Evolutionary conservation across 1,140 invertebrate genomes (phyloP).

Genomic region (Brachionus sp.): DNA sequence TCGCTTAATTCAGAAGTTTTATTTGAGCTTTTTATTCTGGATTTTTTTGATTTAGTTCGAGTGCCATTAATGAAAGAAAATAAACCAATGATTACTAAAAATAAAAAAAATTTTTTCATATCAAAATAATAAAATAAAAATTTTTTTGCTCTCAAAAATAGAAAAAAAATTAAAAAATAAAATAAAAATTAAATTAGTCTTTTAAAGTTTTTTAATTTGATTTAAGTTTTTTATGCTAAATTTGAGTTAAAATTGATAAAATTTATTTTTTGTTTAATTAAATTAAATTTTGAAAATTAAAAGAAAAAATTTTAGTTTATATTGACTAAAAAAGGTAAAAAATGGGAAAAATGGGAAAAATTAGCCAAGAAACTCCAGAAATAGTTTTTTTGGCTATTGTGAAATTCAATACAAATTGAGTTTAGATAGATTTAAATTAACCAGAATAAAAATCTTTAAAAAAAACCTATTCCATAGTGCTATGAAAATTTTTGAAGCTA

Average conservation of each 20-base stretch:
- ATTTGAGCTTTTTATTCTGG: neutral
- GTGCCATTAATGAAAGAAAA: neutral
- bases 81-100: neutral
- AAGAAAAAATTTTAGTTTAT: too few species aligned
- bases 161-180: too few species aligned
- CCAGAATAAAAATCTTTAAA: too few species aligned
- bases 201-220: neutral
- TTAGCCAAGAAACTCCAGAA: too few species aligned
- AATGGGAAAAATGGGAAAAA: too few species aligned
- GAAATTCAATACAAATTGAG: too few species aligned
- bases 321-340: too few species aligned
- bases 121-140: neutral
- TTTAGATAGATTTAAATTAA: too few species aligned
- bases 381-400: too few species aligned
- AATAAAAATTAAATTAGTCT: neutral
- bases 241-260: neutral
- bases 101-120: neutral
- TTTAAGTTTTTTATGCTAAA: neutral
- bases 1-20: neutral
- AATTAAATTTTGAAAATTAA: neutral
- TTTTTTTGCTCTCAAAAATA: too few species aligned
- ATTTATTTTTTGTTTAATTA: neutral
- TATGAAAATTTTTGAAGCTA: too few species aligned
- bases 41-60: neutral
- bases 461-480: too few species aligned